Evolutionary conservation across 2,888 invertebrate species (phyloP).

Genomic region (Falcaria lacertinaria): DNA sequence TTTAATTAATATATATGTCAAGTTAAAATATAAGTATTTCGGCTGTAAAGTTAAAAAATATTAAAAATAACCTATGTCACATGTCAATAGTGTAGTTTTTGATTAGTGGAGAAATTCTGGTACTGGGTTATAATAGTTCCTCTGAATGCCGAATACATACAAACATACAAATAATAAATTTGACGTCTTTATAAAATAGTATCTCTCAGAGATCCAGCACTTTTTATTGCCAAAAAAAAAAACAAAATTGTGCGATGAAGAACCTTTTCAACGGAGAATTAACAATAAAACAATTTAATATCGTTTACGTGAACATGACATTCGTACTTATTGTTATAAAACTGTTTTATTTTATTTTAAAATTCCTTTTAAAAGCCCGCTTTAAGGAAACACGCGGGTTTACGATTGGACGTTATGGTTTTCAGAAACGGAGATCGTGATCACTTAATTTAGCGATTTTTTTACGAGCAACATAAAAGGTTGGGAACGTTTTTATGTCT

Average conservation of each 20-base stretch:
- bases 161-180: no score
- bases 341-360: neutral
- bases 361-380: neutral
- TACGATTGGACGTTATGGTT: constrained; percentile 31
- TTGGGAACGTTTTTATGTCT: constrained; percentile 9
- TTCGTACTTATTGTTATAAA: neutral
- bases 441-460: constrained; percentile 36
- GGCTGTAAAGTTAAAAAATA: no score
- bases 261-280: neutral
- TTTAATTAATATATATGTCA: no score
- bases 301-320: neutral
- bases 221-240: neutral
- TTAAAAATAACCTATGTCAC: no score
- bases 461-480: constrained; percentile 33
- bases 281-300: neutral
- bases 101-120: no score
- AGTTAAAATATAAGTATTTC: no score
- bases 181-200: no score
- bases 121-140: no score
- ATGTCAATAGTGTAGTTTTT: no score
- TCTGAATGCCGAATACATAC: no score
- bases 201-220: no score
- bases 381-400: constrained; percentile 14
- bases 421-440: constrained; percentile 37
- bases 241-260: neutral